Percentiles rank a stretch among this genome's conserved stretches.
These are phyloP conservation scores for Spatulosminthurus flaviceps DNA, from an alignment of 2,888 invertebrate species.

Conservation along the genomic window DNA sequence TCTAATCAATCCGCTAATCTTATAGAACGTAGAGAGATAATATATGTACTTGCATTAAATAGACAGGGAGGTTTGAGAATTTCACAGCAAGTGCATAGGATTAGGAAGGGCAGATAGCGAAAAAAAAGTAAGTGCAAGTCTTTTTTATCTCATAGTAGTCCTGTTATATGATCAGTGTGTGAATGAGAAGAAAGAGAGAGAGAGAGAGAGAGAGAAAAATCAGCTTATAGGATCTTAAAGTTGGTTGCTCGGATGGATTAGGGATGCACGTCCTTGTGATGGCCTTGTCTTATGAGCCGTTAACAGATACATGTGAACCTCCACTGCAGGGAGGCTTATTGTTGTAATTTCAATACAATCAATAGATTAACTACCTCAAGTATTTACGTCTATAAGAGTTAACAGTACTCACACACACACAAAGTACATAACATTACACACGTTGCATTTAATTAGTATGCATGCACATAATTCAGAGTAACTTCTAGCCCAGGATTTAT, in stretches of 20 bases:
- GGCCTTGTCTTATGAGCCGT: constrained; percentile 50
- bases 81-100: no score
- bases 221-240: no score
- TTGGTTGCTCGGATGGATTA: constrained; percentile 9
- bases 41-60: no score
- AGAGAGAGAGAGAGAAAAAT: no score
- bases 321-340: constrained; percentile 31
- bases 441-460: no score
- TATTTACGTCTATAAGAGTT: not conserved
- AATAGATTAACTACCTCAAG: not conserved
- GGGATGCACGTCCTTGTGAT: constrained; percentile 49
- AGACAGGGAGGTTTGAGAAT: no score
- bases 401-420: no score
- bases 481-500: no score
- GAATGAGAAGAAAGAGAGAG: no score
- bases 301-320: constrained; percentile 35
- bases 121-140: not conserved
- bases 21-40: not conserved
- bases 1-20: not conserved
- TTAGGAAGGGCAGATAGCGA: no score
- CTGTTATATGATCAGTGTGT: not conserved
- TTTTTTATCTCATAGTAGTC: not conserved
- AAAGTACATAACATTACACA: no score
- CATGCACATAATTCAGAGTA: no score
- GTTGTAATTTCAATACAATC: constrained; percentile 26